These are phyloP conservation scores for Ryuthela nishihirai DNA, from an alignment of 2,888 invertebrate species.

Conservation along the genomic window DNA sequence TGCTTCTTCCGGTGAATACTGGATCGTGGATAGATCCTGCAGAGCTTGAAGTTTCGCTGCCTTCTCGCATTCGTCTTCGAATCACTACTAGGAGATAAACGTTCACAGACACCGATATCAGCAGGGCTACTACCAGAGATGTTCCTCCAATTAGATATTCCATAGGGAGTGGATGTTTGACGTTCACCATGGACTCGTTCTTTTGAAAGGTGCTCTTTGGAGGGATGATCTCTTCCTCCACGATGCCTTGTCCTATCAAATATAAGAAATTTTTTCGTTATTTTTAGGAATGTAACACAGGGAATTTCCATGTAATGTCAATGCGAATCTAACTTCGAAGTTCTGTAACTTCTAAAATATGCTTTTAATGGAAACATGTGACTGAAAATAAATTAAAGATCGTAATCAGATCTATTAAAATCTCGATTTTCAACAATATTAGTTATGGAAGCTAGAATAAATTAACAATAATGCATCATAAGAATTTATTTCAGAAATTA, in stretches of 20 bases:
- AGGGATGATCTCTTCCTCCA: constrained; percentile 18
- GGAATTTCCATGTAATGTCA: too few species aligned
- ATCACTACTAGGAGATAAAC: constrained; percentile 20
- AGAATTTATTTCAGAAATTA: too few species aligned
- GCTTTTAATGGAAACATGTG: too few species aligned
- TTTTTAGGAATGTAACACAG: not conserved
- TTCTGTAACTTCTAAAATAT: too few species aligned
- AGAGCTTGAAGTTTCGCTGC: constrained; percentile 11
- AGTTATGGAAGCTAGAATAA: too few species aligned
- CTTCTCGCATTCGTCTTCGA: constrained; percentile 4
- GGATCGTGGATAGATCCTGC: constrained; percentile 6
- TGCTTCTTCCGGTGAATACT: too few species aligned
- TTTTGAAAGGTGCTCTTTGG: constrained; percentile 8
- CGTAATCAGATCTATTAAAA: too few species aligned
- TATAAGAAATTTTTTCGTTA: not conserved
- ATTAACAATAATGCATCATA: too few species aligned
- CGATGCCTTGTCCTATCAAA: constrained; percentile 22
- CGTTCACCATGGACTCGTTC: not conserved
- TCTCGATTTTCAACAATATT: too few species aligned
- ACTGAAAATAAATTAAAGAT: too few species aligned
- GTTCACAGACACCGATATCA: constrained; percentile 31
- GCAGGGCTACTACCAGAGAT: constrained; percentile 14
- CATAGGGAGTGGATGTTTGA: constrained; percentile 4
- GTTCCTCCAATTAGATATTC: constrained; percentile 28
- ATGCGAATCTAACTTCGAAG: too few species aligned